Conservation (phyloP, 2,113 vertebrate species). For the Oreochromis aureus region DNA sequence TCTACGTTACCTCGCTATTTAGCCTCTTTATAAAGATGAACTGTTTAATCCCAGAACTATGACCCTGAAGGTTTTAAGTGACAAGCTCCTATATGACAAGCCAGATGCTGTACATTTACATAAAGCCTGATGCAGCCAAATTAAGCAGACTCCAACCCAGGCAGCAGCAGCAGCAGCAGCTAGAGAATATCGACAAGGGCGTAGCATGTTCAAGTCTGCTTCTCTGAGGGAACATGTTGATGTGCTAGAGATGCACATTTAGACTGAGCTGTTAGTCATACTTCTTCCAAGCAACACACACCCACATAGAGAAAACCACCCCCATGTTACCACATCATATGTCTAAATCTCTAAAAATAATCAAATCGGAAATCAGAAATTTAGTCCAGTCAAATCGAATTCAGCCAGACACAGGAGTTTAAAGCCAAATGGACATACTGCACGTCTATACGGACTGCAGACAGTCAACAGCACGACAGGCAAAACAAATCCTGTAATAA, state of each 20-base stretch:
- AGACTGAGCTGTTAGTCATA: neutral
- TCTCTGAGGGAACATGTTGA: neutral
- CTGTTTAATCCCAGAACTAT: neutral
- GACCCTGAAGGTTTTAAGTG: neutral
- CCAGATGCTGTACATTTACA: conserved; percentile 42
- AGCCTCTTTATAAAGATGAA: neutral
- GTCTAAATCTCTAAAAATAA: neutral
- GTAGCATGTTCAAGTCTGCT: conserved; percentile 32
- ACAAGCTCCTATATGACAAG: neutral
- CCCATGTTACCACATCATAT: neutral
- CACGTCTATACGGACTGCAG: neutral
- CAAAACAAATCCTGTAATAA: neutral
- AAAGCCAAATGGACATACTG: neutral
- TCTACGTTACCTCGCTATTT: neutral
- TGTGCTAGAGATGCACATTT: neutral
- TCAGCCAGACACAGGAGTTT: neutral
- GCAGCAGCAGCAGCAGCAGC: conserved; percentile 5
- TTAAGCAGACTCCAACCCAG: conserved; percentile 13
- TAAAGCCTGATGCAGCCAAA: conserved; percentile 44
- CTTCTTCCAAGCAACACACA: neutral
- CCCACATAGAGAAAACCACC: neutral
- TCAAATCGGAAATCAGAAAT: neutral
- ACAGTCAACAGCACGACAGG: neutral
- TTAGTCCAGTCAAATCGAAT: neutral
- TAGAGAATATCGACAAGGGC: conserved; percentile 15